Evolutionary conservation across 2,888 invertebrate species (phyloP).

Genomic region (Globia sparganii): DNA sequence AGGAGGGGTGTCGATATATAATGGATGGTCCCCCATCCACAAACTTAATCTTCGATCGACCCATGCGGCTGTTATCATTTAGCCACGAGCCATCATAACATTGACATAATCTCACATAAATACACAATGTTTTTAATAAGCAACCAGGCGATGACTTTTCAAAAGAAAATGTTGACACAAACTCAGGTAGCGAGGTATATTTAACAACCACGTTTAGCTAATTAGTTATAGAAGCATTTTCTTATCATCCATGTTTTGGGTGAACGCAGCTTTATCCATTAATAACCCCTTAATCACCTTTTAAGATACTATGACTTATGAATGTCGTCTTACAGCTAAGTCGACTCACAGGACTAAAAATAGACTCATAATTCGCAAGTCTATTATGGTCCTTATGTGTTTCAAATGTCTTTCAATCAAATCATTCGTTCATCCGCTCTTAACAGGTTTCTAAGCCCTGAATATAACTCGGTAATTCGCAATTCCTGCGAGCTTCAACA

Average conservation of each 20-base stretch:
- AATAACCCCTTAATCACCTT: background rate
- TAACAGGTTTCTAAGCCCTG: constrained; percentile 12
- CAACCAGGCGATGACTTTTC: no score
- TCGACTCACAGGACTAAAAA: constrained; percentile 23
- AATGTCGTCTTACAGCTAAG: background rate
- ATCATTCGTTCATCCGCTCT: constrained; percentile 20
- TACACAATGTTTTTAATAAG: no score
- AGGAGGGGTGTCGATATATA: no score
- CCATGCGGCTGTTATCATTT: no score
- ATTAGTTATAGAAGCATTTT: no score
- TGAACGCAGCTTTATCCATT: background rate
- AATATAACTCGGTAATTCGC: constrained; percentile 27
- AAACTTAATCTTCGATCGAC: background rate
- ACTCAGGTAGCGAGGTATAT: no score
- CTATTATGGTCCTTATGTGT: constrained; percentile 1
- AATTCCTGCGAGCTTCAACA: constrained; percentile 25
- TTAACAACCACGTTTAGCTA: no score
- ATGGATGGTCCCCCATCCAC: background rate
- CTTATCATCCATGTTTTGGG: no score
- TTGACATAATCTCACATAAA: no score
- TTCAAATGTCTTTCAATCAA: constrained; percentile 32
- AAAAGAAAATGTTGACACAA: no score
- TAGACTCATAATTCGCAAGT: background rate
- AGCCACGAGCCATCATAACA: no score
- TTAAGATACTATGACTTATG: background rate